A percentile compares a stretch with the other conserved stretches of the same genome.
These are phyloP conservation scores for Aldabrachelys gigantea DNA, from an alignment of 2,113 vertebrate species.

Conservation along the genomic window DNA sequence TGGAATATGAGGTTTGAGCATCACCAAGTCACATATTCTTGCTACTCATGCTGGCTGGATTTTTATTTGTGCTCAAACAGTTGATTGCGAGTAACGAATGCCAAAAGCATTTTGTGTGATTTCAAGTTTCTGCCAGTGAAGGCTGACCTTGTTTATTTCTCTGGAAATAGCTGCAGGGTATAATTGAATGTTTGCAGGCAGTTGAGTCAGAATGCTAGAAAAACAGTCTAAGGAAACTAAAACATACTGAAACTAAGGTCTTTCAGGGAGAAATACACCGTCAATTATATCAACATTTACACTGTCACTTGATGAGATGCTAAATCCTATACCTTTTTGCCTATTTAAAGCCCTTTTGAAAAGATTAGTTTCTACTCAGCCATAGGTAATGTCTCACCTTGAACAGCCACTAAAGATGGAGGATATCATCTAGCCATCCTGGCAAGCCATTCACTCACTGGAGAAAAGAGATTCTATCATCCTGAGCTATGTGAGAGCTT, in stretches of 20 bases:
- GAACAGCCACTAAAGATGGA: background rate
- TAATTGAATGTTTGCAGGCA: slow-evolving; percentile 68
- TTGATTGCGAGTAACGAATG: slow-evolving; percentile 43
- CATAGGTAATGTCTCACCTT: background rate
- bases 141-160: slow-evolving; percentile 67
- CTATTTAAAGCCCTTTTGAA: background rate
- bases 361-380: background rate
- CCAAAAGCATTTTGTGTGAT: slow-evolving; percentile 66
- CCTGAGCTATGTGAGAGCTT: background rate
- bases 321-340: background rate
- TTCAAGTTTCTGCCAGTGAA: slow-evolving; percentile 60
- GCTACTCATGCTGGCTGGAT: background rate
- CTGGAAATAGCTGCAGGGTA: slow-evolving; percentile 64
- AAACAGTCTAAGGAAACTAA: slow-evolving; percentile 45
- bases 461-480: background rate
- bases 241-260: slow-evolving; percentile 1
- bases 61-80: slow-evolving; percentile 33
- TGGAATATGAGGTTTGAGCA: background rate
- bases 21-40: background rate
- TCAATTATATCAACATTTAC: slow-evolving; percentile 20
- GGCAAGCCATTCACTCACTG: background rate
- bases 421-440: background rate
- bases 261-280: slow-evolving; percentile 25
- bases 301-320: background rate
- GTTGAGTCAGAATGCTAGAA: slow-evolving; percentile 60